Evolutionary conservation across 2,888 invertebrate genomes (phyloP), one percentile per base, ranked within the genome.

Genomic region (Drosophila meridiana): DNA sequence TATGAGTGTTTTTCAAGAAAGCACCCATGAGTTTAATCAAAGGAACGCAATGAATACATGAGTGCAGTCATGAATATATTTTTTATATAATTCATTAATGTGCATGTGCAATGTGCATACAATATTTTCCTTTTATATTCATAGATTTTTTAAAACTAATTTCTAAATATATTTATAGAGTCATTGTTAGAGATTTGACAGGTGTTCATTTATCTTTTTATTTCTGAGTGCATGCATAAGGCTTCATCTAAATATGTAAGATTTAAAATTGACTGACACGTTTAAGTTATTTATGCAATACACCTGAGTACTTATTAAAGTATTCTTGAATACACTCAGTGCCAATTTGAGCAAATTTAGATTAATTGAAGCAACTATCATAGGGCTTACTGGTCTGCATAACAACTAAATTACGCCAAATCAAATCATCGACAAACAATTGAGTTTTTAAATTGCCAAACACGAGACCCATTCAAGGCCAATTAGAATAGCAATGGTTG

Each of bases 381-480:
- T 0, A 13, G 3, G 3, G 6, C 3, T 5, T 6, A 34, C 13
- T 34, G 7, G 3, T 1, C n/a, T 14, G 3, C 6, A 36, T 2
- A 45, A 47, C 34, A 61, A 36, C 13, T 14, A 6, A 64, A 47
- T 68, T 52, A 36, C 13, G 8, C 3, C 38, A 40, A 77, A 74
- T 69, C 52, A 57, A 47, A 60, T 30, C 30, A 11, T 4, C 8
- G 50, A 45, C 62, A 55, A 53, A 45, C 47, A 45, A 38, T 69
- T 58, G 58, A 67, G 67, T 42, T 74, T 60, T 56, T 59, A 28
- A 69, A 56, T 36, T 50, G n/a, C 32, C 8, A 20, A 13, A 55
- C 42, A 40, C 11, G 32, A 69, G 47, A 26, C 55, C 62, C 74
- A 42, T 76, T 77, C 74, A 80, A 78, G 83, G 80, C 77, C 86